Base-by-base conservation (phyloP, 2,113 vertebrate genomes). In the Urocynchramus pylzowi region DNA sequence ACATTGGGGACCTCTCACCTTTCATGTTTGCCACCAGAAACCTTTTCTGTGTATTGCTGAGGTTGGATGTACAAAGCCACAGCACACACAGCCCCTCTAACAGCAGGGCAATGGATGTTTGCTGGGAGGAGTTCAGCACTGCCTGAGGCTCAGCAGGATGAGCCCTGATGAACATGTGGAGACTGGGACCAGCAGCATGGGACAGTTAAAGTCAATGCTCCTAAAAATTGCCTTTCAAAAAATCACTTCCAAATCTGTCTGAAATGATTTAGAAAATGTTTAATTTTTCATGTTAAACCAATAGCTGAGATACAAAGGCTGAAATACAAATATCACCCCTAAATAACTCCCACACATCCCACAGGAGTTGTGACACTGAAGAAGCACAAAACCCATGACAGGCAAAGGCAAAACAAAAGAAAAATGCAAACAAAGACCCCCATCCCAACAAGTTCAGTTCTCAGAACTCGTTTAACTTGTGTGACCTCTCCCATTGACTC, bases 321-420 rank as follows among this genome's bases (percentile, higher is more conserved):
- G 31, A 37, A 60, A 37, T 60, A 18, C 57, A 60, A 52, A 0
- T 60, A 54, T 12, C 20, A 31, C 24, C 52, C 28, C 16, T 30
- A 69, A 65, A 77, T 53, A 87, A 81, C 18, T 21, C 45, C 13
- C 17, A 8, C 65, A 49, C 12, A 1, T 20, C n/a, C 44, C 41
- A 16, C 0, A 0, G 28, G n/a, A 85, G 57, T 6, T 0, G 0
- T 45, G 44, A 26, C 59, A 52, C 63, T 42, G 59, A 87, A 65
- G 37, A 52, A 57, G 21, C 30, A 8, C 53, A 56, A 60, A 90
- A 68, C 7, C 5, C 59, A 33, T 0, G 0, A 22, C 50, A 75
- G 67, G 26, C 61, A 89, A 90, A 92, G 67, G 20, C 31, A 57
- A 41, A 93, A 68, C 65, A 69, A 45, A 90, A 84, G 42, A 30